A percentile compares a stretch with the other conserved stretches of the same genome.
Evolutionary conservation across 2,113 vertebrate species (phyloP).

Genomic region (Poecilia latipinna): DNA sequence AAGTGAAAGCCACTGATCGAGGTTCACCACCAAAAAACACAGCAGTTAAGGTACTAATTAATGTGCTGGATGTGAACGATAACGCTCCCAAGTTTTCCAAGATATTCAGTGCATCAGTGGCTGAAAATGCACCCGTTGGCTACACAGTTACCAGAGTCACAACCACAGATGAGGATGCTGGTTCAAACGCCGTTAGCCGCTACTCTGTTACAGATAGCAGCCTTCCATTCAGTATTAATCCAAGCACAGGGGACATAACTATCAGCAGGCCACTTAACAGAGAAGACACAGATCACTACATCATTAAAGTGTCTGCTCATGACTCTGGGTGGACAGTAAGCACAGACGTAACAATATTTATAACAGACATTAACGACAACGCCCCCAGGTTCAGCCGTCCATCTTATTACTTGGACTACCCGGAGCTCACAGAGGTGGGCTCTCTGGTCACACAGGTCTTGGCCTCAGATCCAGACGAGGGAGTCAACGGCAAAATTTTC

Average conservation of each 20-base stretch:
- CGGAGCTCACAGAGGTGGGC: slow-evolving; percentile 88
- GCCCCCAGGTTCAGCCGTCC: slow-evolving; percentile 91
- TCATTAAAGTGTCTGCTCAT: slow-evolving; percentile 91
- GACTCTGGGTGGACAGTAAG: slow-evolving; percentile 98
- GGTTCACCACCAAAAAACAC: slow-evolving; percentile 85
- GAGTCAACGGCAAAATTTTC: slow-evolving; percentile 91
- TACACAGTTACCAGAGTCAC: slow-evolving; percentile 92
- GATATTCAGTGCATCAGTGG: slow-evolving; percentile 92
- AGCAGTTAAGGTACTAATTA: slow-evolving; percentile 84
- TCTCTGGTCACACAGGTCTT: slow-evolving; percentile 88
- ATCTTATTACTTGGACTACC: slow-evolving; percentile 94
- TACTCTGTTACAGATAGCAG: slow-evolving; percentile 89
- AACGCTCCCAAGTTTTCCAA: slow-evolving; percentile 95
- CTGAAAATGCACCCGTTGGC: slow-evolving; percentile 92
- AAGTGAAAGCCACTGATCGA: slow-evolving; percentile 88
- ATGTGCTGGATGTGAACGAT: slow-evolving; percentile 93
- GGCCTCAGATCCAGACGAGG: slow-evolving; percentile 90
- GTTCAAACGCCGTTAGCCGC: slow-evolving; percentile 89
- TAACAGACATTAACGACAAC: slow-evolving; percentile 94
- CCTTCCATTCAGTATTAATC: slow-evolving; percentile 90
- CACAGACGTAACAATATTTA: slow-evolving; percentile 94
- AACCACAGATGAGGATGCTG: slow-evolving; percentile 92
- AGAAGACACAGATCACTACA: slow-evolving; percentile 91
- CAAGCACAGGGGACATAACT: slow-evolving; percentile 91
- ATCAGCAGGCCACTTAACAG: slow-evolving; percentile 92